Conservation (phyloP, 2,888 invertebrate species). For the Chymomyza fuscimana region DNA sequence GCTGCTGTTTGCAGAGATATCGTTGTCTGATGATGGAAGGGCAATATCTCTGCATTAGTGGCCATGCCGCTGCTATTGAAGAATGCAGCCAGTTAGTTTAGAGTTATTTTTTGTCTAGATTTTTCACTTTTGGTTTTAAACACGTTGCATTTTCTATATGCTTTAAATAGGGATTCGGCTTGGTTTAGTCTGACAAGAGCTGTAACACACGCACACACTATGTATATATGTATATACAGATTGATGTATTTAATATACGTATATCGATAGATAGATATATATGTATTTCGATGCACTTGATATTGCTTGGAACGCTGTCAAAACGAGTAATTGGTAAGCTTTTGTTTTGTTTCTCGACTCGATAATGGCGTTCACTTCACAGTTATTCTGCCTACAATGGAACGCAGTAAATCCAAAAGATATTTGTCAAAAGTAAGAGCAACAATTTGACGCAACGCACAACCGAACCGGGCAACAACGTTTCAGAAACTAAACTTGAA, state of each 20-base stretch:
- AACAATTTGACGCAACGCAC: constrained; percentile 40
- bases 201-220: constrained; percentile 30
- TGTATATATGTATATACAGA: not conserved
- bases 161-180: not conserved
- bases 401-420: constrained; percentile 8
- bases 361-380: constrained; percentile 25
- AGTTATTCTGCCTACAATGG: constrained; percentile 5
- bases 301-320: constrained; percentile 5
- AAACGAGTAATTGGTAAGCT: constrained; percentile 4
- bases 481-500: constrained; percentile 72
- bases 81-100: constrained; percentile 9
- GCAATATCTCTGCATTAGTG: constrained; percentile 78
- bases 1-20: constrained; percentile 78
- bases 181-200: constrained; percentile 18
- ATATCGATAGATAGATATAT: not conserved
- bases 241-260: not conserved
- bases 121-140: constrained; percentile 14
- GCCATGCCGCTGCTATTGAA: constrained; percentile 62
- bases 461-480: constrained; percentile 69
- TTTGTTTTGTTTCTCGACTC: constrained; percentile 28
- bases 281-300: constrained; percentile 18
- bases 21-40: constrained; percentile 79
- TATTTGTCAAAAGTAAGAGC: not conserved
- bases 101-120: not conserved
- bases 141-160: constrained; percentile 28